Evolutionary conservation across 2,888 invertebrate genomes (phyloP).

Genomic region (Dione juno): DNA sequence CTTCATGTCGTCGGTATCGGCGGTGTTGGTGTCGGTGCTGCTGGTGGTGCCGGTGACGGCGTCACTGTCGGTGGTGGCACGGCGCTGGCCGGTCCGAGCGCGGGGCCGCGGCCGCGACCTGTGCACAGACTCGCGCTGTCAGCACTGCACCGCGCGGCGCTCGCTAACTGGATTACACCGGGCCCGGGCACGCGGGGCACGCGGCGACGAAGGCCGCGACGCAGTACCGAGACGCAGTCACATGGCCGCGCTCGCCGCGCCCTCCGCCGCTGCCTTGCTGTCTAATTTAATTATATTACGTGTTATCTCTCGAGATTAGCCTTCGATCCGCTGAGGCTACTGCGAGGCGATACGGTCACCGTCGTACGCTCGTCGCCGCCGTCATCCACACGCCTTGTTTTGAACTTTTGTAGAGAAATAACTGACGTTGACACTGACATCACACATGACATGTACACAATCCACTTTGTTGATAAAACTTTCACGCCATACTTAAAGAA

Average conservation of each 20-base stretch:
- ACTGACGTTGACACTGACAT: slow-evolving; percentile 42
- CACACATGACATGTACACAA: too few species aligned
- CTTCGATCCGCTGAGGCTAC: slow-evolving; percentile 28
- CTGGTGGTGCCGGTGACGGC: neutral
- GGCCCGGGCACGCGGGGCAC: slow-evolving; percentile 44
- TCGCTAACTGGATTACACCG: slow-evolving; percentile 11
- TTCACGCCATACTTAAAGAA: too few species aligned
- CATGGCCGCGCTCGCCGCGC: slow-evolving; percentile 32
- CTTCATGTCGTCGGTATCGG: slow-evolving; percentile 56
- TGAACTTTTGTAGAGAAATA: slow-evolving; percentile 43
- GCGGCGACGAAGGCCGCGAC: slow-evolving; percentile 45
- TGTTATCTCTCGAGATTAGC: slow-evolving; percentile 30
- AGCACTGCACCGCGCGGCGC: slow-evolving; percentile 34
- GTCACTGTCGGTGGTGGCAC: neutral
- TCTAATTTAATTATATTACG: slow-evolving; percentile 41
- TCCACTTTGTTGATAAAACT: too few species aligned
- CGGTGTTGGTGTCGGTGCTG: neutral
- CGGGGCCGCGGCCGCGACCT: slow-evolving; percentile 36
- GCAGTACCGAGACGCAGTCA: slow-evolving; percentile 42
- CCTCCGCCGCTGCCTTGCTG: slow-evolving; percentile 25
- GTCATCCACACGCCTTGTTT: slow-evolving; percentile 48
- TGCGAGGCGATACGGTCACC: slow-evolving; percentile 27
- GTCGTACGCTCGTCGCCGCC: slow-evolving; percentile 10
- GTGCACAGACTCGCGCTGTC: slow-evolving; percentile 36
- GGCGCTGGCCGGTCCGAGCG: slow-evolving; percentile 18